Conservation (phyloP, 2,797 vertebrate genomes). For the Dromococcyx pavoninus region DNA sequence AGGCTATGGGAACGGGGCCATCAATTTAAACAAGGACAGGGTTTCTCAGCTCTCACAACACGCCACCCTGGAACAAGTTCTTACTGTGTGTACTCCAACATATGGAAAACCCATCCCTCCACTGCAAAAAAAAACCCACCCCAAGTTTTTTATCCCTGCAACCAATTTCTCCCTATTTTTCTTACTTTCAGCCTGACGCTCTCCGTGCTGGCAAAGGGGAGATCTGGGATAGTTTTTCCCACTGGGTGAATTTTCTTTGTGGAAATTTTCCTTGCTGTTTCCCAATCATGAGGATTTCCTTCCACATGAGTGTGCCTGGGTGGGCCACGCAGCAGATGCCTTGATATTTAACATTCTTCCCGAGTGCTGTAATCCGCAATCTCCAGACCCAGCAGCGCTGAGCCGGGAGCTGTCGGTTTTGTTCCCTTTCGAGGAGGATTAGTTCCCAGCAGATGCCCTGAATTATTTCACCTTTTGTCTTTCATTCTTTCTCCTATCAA, state of each 20-base stretch:
- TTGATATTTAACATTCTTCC: not conserved
- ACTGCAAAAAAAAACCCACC: not conserved
- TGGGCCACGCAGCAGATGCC: not conserved
- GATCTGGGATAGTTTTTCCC: not conserved
- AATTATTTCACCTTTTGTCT: slow-evolving; percentile 14
- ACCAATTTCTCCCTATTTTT: not conserved
- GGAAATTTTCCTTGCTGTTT: not conserved
- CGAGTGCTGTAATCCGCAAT: not conserved
- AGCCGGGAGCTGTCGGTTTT: not conserved
- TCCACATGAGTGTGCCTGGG: not conserved
- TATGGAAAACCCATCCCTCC: not conserved
- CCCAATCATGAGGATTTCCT: not conserved
- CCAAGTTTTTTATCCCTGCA: not conserved
- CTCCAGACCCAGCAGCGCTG: not conserved
- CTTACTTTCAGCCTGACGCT: not conserved
- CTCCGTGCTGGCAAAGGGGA: not conserved
- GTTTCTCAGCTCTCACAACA: not conserved
- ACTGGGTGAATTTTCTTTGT: not conserved
- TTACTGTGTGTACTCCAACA: not conserved
- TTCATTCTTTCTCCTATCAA: not conserved
- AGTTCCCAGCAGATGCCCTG: not conserved
- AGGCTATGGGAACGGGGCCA: not conserved
- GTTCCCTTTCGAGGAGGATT: not conserved
- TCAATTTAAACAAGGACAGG: not conserved
- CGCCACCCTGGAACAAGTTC: not conserved